phyloP scores from a whole-genome alignment of 2,113 vertebrate species.

The Talpa occidentalis region DNA sequence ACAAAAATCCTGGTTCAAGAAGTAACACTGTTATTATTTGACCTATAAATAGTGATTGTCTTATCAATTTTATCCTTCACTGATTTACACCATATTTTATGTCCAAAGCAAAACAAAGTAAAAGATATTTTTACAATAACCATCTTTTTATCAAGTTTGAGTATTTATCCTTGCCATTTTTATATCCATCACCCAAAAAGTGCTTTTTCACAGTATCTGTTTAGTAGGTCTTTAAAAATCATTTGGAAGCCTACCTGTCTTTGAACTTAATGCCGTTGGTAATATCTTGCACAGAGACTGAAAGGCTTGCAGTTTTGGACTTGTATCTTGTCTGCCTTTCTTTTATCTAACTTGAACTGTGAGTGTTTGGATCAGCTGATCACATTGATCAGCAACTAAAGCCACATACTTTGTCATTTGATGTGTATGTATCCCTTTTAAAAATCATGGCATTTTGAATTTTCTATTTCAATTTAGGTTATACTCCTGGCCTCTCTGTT shows the following conservation, averaged over 20 bases:
- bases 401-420: conserved; percentile 79
- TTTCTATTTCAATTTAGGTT: conserved; percentile 34
- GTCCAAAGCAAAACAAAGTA: conserved; percentile 46
- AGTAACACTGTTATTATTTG: conserved; percentile 27
- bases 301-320: conserved; percentile 75
- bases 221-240: conserved; percentile 44
- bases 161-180: conserved; percentile 65
- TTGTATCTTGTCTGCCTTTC: conserved; percentile 74
- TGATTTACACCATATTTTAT: neutral
- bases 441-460: conserved; percentile 40
- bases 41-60: neutral
- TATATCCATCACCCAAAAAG: neutral
- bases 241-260: neutral
- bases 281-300: conserved; percentile 2
- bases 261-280: conserved; percentile 60
- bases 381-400: conserved; percentile 86
- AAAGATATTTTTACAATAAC: neutral
- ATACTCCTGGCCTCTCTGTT: conserved; percentile 29
- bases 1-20: neutral
- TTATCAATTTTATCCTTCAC: neutral
- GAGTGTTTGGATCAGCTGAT: conserved; percentile 80
- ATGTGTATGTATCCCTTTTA: neutral
- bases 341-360: conserved; percentile 60
- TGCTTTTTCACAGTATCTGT: conserved; percentile 46
- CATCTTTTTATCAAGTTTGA: conserved; percentile 51